A percentile compares a stretch with the other conserved stretches of the same genome.
phyloP scores from a whole-genome alignment of 2,113 vertebrate species.

The Galeopterus variegatus region DNA sequence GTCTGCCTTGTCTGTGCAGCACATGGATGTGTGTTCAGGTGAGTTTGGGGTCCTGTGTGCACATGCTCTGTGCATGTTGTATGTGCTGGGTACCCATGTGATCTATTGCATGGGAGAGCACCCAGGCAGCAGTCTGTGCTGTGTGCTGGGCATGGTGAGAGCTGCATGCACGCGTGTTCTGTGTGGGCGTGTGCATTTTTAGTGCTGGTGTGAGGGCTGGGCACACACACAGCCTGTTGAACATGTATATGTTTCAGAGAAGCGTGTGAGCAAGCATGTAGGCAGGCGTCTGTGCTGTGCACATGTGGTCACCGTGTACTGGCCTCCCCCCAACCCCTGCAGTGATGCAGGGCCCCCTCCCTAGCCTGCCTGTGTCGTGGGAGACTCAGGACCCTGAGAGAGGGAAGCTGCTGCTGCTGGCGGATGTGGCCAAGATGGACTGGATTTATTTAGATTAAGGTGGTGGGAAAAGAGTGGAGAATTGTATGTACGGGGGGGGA shows the following conservation, averaged over 20 bases:
- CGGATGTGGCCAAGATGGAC: conserved; percentile 83
- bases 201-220: neutral
- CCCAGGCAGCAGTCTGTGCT: neutral
- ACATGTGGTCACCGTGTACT: conserved; percentile 40
- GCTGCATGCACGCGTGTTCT: neutral
- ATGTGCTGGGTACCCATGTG: neutral
- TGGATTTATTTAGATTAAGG: conserved; percentile 91
- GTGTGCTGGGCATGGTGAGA: neutral
- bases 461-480: conserved; percentile 88
- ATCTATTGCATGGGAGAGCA: neutral
- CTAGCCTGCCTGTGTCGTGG: conserved; percentile 90
- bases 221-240: neutral
- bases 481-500: conserved; percentile 66
- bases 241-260: neutral
- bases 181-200: neutral
- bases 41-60: neutral
- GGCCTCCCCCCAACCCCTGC: conserved; percentile 75
- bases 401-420: conserved; percentile 89
- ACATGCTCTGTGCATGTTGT: neutral
- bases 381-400: conserved; percentile 89
- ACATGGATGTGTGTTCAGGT: neutral
- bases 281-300: conserved; percentile 57
- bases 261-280: neutral
- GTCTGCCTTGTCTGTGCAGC: neutral
- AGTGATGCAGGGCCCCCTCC: conserved; percentile 85